These are phyloP conservation scores for Drosophila gunungcola DNA, from an alignment of 1,140 invertebrate genomes.

Conservation along the genomic window DNA sequence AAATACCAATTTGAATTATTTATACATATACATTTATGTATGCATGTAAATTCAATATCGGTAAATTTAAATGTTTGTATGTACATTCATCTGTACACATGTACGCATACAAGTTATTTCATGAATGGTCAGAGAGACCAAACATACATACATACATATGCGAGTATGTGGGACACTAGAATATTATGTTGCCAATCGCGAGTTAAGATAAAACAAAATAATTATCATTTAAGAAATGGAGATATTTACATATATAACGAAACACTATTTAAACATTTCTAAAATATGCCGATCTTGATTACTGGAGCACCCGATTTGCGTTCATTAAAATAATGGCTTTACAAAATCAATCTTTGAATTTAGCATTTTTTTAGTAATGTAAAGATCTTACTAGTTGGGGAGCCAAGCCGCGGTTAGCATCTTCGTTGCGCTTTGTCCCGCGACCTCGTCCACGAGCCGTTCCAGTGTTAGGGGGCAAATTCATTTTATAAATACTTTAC, in stretches of 20 bases:
- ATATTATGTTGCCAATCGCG: not conserved
- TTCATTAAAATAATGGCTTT: too few relatives aligned
- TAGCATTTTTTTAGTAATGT: not conserved
- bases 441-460: conserved; percentile 46
- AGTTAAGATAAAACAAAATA: not conserved
- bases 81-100: not conserved
- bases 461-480: conserved; percentile 27
- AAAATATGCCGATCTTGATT: too few relatives aligned
- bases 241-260: too few relatives aligned
- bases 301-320: too few relatives aligned
- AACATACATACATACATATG: not conserved
- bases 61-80: too few relatives aligned
- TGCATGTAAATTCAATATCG: too few relatives aligned
- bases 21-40: too few relatives aligned
- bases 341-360: too few relatives aligned
- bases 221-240: too few relatives aligned
- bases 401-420: not conserved
- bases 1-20: too few relatives aligned
- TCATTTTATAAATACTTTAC: conserved; percentile 13
- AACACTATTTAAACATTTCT: too few relatives aligned
- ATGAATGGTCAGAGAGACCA: not conserved
- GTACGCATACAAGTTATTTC: not conserved
- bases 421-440: conserved; percentile 25
- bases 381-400: conserved; percentile 30
- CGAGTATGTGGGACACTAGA: not conserved